Percentiles rank a stretch among this genome's conserved stretches.
phyloP scores from a whole-genome alignment of 2,888 invertebrate species.

The Nudaria mundana region DNA sequence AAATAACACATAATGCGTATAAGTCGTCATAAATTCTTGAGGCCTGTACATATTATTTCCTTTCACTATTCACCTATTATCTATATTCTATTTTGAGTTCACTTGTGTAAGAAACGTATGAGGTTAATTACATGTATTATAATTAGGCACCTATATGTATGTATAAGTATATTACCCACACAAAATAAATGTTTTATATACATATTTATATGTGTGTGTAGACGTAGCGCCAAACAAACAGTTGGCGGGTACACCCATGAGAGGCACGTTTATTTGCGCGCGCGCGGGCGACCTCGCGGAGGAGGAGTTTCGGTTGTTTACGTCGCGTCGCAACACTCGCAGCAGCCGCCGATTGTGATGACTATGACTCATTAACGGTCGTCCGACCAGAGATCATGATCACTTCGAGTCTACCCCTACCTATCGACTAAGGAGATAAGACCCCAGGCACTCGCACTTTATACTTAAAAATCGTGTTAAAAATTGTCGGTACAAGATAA shows the following conservation, averaged over 20 bases:
- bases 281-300: too few relatives aligned
- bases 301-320: conserved; percentile 60
- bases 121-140: conserved; percentile 7
- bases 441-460: too few relatives aligned
- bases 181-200: conserved; percentile 10
- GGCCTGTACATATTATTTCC: too few relatives aligned
- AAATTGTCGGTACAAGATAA: too few relatives aligned
- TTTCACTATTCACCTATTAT: conserved; percentile 6
- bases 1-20: too few relatives aligned
- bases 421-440: too few relatives aligned
- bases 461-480: too few relatives aligned
- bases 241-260: conserved; percentile 52
- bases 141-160: too few relatives aligned
- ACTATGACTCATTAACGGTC: conserved; percentile 64
- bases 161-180: too few relatives aligned
- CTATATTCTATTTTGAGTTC: conserved; percentile 5
- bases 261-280: conserved; percentile 64
- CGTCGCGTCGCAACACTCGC: too few relatives aligned
- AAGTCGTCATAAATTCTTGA: too few relatives aligned
- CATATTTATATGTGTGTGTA: conserved; percentile 13
- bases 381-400: conserved; percentile 40
- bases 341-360: conserved; percentile 35
- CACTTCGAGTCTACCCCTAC: conserved; percentile 4
- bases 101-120: neutral
- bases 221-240: conserved; percentile 37